Evolutionary conservation across 1,140 invertebrate species (phyloP), one percentile per base, ranked within the genome.

Genomic region (Latrodectus geometricus): DNA sequence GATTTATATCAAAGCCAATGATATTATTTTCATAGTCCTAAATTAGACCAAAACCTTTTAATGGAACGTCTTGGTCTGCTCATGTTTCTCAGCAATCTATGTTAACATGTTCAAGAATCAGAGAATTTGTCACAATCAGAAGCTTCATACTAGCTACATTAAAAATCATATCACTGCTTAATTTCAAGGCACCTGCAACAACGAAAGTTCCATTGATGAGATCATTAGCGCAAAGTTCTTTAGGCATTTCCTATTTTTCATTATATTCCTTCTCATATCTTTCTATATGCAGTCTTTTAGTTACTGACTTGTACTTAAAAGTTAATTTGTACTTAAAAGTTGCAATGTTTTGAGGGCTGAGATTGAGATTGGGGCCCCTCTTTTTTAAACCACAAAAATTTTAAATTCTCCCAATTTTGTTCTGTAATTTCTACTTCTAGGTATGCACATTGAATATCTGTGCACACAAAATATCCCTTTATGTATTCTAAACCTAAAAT

Each of bases 331-430:
- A 75, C 9, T 14, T 3, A 2, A 21, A 21, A 23, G 50, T 75
- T 75, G 50, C 9, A 12, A 75, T 54, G 14, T 75, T 75, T n/a
- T 54, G 50, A 75, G 1, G 66, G 65, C 21, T 68, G 65, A 50
- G 17, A 68, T 79, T 17, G n/a, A 69, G 61, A 79, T 68, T 79
- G 11, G 48, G 14, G 5, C 9, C 61, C 7, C 20, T 50, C 12
- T 49, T 3, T n/a, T 23, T 68, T 68, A 79, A n/a, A 68, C 48
- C 35, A 79, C 14, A 79, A 69, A 69, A 79, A 50, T 68, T 79
- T 79, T 69, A 21, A 69, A 79, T 66, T 50, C 21, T 78, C n/a
- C 12, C 76, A 66, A 50, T 21, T 23, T 35, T 69, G 20, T 48
- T 79, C 14, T 8, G 7, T 48, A 7, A 69, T 21, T n/a, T 4